Evolutionary conservation across 2,888 invertebrate genomes (phyloP).

Genomic region (Psylliodes chrysocephalus): DNA sequence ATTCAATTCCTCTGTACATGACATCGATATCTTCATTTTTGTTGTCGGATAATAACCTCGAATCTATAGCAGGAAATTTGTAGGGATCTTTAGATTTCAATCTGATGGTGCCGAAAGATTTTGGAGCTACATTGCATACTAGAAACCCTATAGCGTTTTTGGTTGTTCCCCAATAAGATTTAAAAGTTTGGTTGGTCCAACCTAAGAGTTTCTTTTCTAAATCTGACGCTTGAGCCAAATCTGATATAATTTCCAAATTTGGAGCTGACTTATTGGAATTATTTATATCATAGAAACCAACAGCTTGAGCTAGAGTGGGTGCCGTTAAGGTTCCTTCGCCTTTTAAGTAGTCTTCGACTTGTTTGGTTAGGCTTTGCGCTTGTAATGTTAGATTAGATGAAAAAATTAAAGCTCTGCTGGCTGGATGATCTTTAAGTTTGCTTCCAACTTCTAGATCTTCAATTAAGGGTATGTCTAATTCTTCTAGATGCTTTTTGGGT

Average conservation of each 20-base stretch:
- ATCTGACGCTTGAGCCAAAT: background rate
- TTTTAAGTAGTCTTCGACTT: constrained; percentile 65
- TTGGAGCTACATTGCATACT: constrained; percentile 49
- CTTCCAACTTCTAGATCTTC: constrained; percentile 78
- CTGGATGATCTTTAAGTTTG: constrained; percentile 81
- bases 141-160: constrained; percentile 33
- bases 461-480: constrained; percentile 70
- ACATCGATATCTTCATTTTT: constrained; percentile 63
- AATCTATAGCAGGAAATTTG: constrained; percentile 69
- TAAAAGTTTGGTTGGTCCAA: constrained; percentile 48
- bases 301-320: background rate
- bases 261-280: background rate
- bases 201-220: constrained; percentile 34
- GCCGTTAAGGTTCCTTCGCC: constrained; percentile 33
- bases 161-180: constrained; percentile 61
- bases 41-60: constrained; percentile 72
- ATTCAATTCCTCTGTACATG: constrained; percentile 66
- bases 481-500: constrained; percentile 69
- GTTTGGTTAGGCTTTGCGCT: constrained; percentile 54
- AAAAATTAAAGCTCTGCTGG: constrained; percentile 76
- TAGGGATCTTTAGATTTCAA: constrained; percentile 42
- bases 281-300: constrained; percentile 19
- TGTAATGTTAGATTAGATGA: constrained; percentile 69
- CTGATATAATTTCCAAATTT: constrained; percentile 12
- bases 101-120: constrained; percentile 71